phyloP scores from a whole-genome alignment of 2,113 vertebrate genomes.

The Ascaphus truei region DNA sequence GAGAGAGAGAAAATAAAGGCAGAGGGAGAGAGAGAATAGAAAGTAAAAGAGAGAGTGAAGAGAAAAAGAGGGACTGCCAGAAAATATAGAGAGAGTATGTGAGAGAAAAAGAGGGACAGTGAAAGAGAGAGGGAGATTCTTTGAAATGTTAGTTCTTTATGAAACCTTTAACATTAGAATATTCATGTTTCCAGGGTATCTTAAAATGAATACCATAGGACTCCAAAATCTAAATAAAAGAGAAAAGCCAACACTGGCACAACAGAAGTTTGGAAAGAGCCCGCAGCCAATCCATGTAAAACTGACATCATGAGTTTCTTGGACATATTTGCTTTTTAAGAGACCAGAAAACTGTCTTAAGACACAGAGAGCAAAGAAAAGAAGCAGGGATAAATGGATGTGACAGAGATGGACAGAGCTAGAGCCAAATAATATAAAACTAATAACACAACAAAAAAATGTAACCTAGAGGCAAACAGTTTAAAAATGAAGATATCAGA shows the following conservation, averaged over 20 bases:
- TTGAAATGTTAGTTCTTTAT: not conserved
- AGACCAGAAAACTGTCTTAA: not conserved
- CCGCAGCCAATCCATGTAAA: not conserved
- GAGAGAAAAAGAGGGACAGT: not conserved
- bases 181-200: no score
- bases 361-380: not conserved
- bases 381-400: no score
- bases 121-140: not conserved
- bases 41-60: not conserved
- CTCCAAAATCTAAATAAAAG: not conserved
- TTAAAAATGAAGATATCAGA: no score
- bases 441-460: no score
- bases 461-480: no score
- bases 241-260: not conserved
- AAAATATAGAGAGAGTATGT: not conserved
- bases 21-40: not conserved
- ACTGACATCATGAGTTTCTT: not conserved
- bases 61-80: no score
- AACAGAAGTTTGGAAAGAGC: not conserved
- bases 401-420: no score
- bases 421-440: no score
- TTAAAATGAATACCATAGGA: no score
- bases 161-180: not conserved
- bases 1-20: no score
- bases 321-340: not conserved